Evolutionary conservation across 2,888 invertebrate species (phyloP).

Genomic region (Sipha maydis): DNA sequence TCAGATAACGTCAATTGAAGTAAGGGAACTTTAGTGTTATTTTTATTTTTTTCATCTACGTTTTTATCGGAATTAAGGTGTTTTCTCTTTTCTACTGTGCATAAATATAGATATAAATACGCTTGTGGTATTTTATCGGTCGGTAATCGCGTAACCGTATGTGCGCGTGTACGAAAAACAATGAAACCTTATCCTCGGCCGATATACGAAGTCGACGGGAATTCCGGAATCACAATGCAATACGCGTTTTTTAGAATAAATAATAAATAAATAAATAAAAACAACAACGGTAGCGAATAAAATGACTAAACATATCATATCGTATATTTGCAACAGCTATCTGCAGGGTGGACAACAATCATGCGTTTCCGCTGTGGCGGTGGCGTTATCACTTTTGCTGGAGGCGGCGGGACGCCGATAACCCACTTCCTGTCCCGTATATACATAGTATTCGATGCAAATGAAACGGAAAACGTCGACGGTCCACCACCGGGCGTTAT

Average conservation of each 20-base stretch:
- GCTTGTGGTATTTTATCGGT: too few species aligned
- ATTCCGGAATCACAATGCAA: too few species aligned
- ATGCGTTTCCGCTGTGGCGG: background rate
- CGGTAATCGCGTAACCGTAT: too few species aligned
- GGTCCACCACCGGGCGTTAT: constrained; percentile 15
- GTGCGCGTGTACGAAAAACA: background rate
- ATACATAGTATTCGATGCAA: constrained; percentile 1
- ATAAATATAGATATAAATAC: too few species aligned
- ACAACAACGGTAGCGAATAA: background rate
- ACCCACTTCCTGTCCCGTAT: constrained; percentile 28
- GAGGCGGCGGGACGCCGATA: constrained; percentile 22
- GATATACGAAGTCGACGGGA: too few species aligned
- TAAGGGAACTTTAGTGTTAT: background rate
- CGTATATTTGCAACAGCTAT: background rate
- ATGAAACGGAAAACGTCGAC: constrained; percentile 55
- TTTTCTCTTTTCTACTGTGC: too few species aligned
- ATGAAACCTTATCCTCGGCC: background rate
- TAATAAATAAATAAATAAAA: background rate
- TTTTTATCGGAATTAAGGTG: too few species aligned
- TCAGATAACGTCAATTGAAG: constrained; percentile 22
- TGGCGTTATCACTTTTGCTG: constrained; percentile 43
- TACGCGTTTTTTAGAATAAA: too few species aligned
- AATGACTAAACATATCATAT: background rate
- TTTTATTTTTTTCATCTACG: too few species aligned
- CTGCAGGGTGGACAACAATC: background rate